Percentiles rank a stretch among this genome's conserved stretches.
Evolutionary conservation across 2,888 invertebrate genomes (phyloP).

Genomic region (Tenthredo scrophulariae): DNA sequence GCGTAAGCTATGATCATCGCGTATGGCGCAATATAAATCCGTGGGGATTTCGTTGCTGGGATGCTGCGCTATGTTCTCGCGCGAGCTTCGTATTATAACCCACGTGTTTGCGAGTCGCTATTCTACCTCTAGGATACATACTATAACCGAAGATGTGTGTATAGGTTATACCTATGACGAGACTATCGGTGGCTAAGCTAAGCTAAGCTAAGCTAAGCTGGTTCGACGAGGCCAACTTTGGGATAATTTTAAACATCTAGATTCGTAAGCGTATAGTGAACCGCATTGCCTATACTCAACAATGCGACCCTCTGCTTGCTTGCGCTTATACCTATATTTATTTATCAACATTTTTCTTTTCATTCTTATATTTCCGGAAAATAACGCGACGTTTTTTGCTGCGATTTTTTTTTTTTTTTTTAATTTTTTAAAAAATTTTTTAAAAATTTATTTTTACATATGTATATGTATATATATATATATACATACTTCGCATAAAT

Average conservation of each 20-base stretch:
- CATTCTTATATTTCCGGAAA: neutral
- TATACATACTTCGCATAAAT: too few relatives aligned
- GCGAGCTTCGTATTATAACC: neutral
- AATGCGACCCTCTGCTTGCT: neutral
- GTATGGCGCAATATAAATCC: neutral
- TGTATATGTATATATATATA: too few relatives aligned
- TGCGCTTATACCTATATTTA: neutral
- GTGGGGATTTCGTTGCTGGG: neutral
- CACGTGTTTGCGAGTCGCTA: neutral
- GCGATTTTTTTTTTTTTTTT: too few relatives aligned
- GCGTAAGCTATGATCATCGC: neutral
- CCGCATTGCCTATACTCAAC: constrained; percentile 32
- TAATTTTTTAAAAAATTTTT: too few relatives aligned
- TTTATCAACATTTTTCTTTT: neutral
- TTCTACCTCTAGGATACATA: neutral
- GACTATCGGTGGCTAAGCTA: neutral
- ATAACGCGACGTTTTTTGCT: too few relatives aligned
- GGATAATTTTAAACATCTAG: constrained; percentile 50
- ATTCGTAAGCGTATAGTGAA: neutral
- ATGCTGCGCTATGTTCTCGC: neutral
- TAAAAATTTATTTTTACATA: neutral
- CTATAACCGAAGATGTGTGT: neutral
- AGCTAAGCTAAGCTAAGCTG: neutral
- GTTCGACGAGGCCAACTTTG: constrained; percentile 44
- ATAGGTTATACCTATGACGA: neutral